Conservation (phyloP, 2,888 invertebrate species). For the Standfussiana lucernea region DNA sequence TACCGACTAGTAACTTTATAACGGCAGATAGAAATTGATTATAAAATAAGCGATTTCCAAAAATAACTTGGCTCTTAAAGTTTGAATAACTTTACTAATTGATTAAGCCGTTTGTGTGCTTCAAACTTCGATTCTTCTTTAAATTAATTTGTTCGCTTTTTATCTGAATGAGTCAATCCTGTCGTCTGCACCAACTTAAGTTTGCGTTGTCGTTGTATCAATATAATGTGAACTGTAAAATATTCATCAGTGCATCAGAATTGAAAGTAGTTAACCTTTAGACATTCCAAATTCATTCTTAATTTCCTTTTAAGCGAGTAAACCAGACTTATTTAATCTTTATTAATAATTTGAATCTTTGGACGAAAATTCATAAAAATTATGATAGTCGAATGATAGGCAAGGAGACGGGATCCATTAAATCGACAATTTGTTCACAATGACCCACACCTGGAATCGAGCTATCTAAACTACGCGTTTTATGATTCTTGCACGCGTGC, state of each 20-base stretch:
- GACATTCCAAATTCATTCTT: constrained; percentile 12
- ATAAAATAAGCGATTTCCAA: background rate
- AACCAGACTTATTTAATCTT: background rate
- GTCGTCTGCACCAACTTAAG: background rate
- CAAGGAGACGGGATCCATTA: constrained; percentile 67
- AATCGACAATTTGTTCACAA: constrained; percentile 70
- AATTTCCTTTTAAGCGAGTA: background rate
- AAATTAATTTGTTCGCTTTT: constrained; percentile 22
- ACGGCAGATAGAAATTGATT: background rate
- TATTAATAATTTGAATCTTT: background rate
- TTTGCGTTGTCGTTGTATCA: background rate
- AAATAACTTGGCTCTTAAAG: constrained; percentile 21
- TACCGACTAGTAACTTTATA: background rate
- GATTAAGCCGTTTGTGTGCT: constrained; percentile 11
- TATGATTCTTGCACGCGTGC: constrained; percentile 9
- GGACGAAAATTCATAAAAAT: background rate
- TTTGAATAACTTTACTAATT: constrained; percentile 34
- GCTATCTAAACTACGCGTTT: constrained; percentile 61
- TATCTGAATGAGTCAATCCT: constrained; percentile 2
- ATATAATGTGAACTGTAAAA: constrained; percentile 9
- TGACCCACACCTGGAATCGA: constrained; percentile 49
- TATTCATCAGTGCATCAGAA: constrained; percentile 12
- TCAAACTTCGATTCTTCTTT: constrained; percentile 11
- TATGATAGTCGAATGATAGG: background rate
- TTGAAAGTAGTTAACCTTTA: constrained; percentile 47